These are phyloP conservation scores for Patagioenas fasciata DNA, from an alignment of 2,113 vertebrate genomes.

Conservation along the genomic window DNA sequence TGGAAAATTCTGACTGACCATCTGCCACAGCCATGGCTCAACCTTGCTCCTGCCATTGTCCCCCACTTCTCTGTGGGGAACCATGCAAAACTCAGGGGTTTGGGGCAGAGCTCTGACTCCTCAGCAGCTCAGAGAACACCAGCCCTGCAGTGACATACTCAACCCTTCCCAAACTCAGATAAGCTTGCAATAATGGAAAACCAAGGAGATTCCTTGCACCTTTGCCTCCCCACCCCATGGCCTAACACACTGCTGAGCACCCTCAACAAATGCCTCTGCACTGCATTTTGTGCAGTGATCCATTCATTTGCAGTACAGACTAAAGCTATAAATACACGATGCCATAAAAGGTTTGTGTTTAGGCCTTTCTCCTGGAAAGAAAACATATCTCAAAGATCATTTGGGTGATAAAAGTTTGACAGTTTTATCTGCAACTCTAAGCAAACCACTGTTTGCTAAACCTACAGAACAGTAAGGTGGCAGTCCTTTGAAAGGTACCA, in stretches of 20 bases:
- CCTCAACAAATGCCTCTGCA: neutral
- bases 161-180: neutral
- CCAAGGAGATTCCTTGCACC: neutral
- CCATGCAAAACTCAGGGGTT: neutral
- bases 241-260: neutral
- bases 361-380: slow-evolving; percentile 3
- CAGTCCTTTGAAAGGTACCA: neutral
- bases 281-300: neutral
- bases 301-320: neutral
- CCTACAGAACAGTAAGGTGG: neutral
- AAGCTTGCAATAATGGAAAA: neutral
- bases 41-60: neutral
- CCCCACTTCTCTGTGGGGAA: neutral
- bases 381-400: neutral
- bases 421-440: neutral
- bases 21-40: neutral
- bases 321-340: neutral
- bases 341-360: neutral
- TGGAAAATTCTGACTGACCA: neutral
- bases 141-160: accelerated
- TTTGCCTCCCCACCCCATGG: neutral
- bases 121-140: neutral
- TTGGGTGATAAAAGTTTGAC: neutral
- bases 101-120: neutral
- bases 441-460: neutral